Evolutionary conservation across 1,140 invertebrate species (phyloP).

Genomic region (Asobara japonica): DNA sequence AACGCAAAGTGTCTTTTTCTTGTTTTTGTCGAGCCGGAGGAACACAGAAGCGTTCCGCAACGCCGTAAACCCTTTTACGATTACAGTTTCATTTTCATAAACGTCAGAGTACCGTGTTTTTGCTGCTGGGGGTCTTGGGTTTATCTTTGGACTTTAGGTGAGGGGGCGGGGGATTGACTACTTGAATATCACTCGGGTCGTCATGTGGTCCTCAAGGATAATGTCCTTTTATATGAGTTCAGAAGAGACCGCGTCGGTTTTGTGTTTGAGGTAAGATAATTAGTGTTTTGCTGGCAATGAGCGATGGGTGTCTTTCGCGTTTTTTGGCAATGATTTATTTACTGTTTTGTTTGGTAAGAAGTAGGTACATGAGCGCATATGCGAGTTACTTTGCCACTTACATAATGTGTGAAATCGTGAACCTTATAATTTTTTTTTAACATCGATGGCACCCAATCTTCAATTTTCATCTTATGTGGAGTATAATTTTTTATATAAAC

Average conservation of each 20-base stretch:
- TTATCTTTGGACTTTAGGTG: background rate
- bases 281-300: conserved; percentile 55
- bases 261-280: conserved; percentile 60
- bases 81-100: conserved; percentile 68
- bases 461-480: no score
- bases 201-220: conserved; percentile 2
- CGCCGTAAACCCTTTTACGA: conserved; percentile 64
- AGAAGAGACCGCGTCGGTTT: conserved; percentile 31
- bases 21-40: background rate
- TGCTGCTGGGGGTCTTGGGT: conserved; percentile 35
- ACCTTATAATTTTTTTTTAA: no score
- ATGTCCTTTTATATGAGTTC: conserved; percentile 4
- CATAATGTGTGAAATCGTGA: no score
- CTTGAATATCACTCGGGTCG: conserved; percentile 28
- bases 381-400: no score
- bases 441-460: no score
- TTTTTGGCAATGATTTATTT: conserved; percentile 38
- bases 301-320: conserved; percentile 21
- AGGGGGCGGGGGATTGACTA: background rate
- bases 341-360: background rate
- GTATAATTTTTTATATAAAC: no score
- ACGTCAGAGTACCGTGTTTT: conserved; percentile 62
- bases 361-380: no score
- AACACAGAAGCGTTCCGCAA: conserved; percentile 36
- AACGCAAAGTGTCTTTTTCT: background rate